Conservation (phyloP, 1,140 invertebrate species). For the Odontomachus brunneus region DNA sequence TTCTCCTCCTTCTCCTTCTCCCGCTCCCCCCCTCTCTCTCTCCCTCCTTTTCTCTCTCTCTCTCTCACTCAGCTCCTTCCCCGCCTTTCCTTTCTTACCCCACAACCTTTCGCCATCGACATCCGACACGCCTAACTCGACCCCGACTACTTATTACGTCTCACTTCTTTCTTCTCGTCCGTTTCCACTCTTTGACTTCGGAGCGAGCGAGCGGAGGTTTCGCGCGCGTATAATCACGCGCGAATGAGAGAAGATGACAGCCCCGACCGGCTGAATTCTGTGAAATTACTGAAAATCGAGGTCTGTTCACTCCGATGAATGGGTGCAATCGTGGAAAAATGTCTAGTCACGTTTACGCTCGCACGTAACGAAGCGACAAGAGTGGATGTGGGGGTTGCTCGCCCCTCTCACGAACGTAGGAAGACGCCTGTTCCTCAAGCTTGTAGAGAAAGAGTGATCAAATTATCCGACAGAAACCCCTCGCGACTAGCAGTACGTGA, state of each 20-base stretch:
- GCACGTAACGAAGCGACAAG: constrained; percentile 30
- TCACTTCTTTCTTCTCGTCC: constrained; percentile 37
- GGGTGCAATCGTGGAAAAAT: constrained; percentile 67
- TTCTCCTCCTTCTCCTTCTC: neutral
- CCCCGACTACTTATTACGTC: constrained; percentile 56
- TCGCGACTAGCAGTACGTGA: constrained; percentile 51
- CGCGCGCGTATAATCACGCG: constrained; percentile 62
- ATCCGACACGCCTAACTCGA: constrained; percentile 58
- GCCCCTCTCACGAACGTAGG: constrained; percentile 32
- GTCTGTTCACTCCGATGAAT: constrained; percentile 53
- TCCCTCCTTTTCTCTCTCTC: neutral
- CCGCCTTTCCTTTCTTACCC: neutral
- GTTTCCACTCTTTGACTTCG: neutral
- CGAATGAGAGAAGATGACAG: constrained; percentile 61
- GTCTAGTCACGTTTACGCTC: constrained; percentile 68
- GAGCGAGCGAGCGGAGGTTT: neutral
- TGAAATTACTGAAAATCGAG: constrained; percentile 68
- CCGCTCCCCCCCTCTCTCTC: constrained; percentile 15
- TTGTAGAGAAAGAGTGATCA: constrained; percentile 24
- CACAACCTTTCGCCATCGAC: constrained; percentile 20
- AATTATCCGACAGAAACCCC: constrained; percentile 54
- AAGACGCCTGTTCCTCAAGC: neutral
- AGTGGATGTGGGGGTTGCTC: neutral
- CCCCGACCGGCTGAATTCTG: constrained; percentile 56
- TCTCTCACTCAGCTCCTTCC: neutral